Percentiles rank a stretch among this genome's conserved stretches.
Conservation (phyloP, 2,113 vertebrate species). For the Collichthys lucidus region DNA sequence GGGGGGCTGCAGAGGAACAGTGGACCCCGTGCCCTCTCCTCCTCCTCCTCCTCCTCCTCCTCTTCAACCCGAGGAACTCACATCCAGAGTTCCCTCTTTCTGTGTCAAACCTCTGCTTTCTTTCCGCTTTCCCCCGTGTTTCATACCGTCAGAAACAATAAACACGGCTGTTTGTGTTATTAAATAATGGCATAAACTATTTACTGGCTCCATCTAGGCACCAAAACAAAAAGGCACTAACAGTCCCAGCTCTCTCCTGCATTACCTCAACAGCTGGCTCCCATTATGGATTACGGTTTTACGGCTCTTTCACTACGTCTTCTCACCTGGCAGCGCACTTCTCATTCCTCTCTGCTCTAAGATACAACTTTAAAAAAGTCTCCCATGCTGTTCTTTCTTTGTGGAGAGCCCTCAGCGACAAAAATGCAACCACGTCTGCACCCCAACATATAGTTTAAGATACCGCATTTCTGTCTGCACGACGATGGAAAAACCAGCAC, state of each 20-base stretch:
- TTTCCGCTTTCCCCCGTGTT: conserved; percentile 7
- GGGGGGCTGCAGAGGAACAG: conserved; percentile 44
- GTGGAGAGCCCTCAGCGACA: background rate
- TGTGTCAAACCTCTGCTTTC: background rate
- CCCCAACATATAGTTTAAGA: conserved; percentile 18
- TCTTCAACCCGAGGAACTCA: conserved; percentile 36
- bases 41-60: background rate
- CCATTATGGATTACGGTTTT: conserved; percentile 61
- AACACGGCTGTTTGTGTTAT: conserved; percentile 30
- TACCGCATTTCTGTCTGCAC: conserved; percentile 10
- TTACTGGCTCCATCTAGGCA: conserved; percentile 35
- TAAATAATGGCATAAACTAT: conserved; percentile 32
- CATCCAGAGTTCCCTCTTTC: conserved; percentile 34
- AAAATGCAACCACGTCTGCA: conserved; percentile 2
- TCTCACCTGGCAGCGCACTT: conserved; percentile 42
- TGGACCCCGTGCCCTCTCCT: conserved; percentile 39
- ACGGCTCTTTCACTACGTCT: conserved; percentile 36
- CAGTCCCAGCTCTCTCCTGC: conserved; percentile 15
- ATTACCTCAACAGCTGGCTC: conserved; percentile 72
- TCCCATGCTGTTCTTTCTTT: background rate
- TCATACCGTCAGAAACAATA: conserved; percentile 25
- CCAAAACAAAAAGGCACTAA: conserved; percentile 42
- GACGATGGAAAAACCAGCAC: background rate
- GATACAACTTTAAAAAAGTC: conserved; percentile 11
- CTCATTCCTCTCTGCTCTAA: background rate